Evolutionary conservation across 2,113 vertebrate genomes (phyloP), one percentile per base, ranked within the genome.

Genomic region (Theristicus caerulescens): DNA sequence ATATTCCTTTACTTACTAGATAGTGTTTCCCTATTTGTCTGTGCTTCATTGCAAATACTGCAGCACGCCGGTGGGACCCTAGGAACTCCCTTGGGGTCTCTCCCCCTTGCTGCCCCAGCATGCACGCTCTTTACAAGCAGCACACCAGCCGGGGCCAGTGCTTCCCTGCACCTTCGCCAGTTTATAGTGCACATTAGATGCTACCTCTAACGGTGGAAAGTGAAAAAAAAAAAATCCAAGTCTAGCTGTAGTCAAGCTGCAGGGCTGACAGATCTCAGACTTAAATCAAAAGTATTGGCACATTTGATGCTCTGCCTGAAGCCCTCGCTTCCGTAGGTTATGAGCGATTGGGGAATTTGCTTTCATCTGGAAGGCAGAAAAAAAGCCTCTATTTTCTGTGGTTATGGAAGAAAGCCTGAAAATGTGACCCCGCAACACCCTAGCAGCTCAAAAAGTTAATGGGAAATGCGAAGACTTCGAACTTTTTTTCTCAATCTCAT

Each of bases 311-410:
- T 46, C n/a, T 88, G 71, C 58, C 59, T 86, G 42, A 55, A 94
- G 79, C 79, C 18, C 44, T 62, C 0, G 0, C 24, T 80, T 88
- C 51, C 0, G 0, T 14, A 57, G 52, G 36, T n/a, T 74, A 44
- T 27, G 51, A 81, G 19, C 0, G 15, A 74, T 17, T 22, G 70
- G 76, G 49, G 65, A 81, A 89, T 58, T 86, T 32, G 40, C 69
- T 70, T 91, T 95, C 77, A 65, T 70, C 54, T 82, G 42, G 44
- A 71, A 69, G 57, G 36, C 0, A 5, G 25, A 7, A 24, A 42
- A 66, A 69, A 65, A 57, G 8, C 34, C 74, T 88, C 40, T 8
- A 34, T 44, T 29, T 36, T 46, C 86, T 74, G 92, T 88, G 90
- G 90, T 83, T 93, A 84, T 92, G 90, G 80, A 92, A 40, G 19